These are phyloP conservation scores for Hemicordylus capensis DNA, from an alignment of 2,113 vertebrate species.

Conservation along the genomic window DNA sequence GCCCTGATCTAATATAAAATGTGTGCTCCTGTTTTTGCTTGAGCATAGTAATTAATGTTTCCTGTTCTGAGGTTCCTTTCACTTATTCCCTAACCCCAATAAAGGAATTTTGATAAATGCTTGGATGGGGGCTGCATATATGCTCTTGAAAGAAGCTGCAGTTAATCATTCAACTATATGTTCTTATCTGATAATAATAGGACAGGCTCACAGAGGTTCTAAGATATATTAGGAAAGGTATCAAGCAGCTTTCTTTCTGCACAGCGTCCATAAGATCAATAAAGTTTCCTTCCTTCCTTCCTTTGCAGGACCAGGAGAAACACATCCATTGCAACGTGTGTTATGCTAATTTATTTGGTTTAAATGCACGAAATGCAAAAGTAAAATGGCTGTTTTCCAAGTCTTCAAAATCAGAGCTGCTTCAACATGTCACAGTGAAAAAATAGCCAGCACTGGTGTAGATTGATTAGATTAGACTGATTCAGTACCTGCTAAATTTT, in stretches of 20 bases:
- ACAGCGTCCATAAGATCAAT: background rate
- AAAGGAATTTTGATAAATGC: no score
- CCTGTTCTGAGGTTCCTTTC: constrained; percentile 44
- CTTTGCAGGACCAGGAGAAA: background rate
- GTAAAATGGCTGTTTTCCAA: background rate
- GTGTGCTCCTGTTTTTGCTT: background rate
- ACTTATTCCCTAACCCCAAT: background rate
- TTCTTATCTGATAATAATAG: no score
- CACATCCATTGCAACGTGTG: background rate
- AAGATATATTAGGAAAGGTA: no score
- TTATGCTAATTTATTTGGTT: background rate
- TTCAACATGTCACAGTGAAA: background rate
- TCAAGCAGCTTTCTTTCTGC: no score
- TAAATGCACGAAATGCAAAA: background rate
- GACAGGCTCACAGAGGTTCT: no score
- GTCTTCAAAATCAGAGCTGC: background rate
- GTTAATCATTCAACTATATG: background rate
- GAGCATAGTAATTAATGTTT: constrained; percentile 28
- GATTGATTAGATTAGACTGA: background rate
- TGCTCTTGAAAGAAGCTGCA: constrained; percentile 37
- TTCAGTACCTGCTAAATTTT: background rate
- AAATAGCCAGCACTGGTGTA: background rate
- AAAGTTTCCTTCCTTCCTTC: background rate
- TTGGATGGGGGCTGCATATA: constrained; percentile 40
- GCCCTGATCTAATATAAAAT: background rate